phyloP scores from a whole-genome alignment of 2,888 invertebrate species.

The Cheilosia impressa region DNA sequence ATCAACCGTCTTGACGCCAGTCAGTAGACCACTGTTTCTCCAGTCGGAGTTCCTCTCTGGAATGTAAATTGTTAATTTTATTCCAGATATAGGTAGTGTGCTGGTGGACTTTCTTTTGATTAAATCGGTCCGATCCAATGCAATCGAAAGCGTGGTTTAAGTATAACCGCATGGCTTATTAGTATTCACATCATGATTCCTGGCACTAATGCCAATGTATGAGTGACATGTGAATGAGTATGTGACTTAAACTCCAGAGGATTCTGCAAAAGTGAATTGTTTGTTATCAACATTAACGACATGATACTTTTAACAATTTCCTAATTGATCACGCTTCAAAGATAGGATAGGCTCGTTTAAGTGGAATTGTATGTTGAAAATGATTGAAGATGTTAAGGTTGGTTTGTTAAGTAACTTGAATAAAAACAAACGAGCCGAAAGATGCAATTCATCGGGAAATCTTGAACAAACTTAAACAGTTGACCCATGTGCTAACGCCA shows the following conservation, averaged over 20 bases:
- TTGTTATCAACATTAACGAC: conserved; percentile 11
- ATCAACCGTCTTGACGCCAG: conserved; percentile 24
- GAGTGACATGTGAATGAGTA: conserved; percentile 53
- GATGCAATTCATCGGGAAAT: too few relatives aligned
- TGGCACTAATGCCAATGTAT: conserved; percentile 35
- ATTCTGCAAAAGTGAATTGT: conserved; percentile 13
- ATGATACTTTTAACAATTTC: conserved; percentile 27
- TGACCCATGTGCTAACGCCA: too few relatives aligned
- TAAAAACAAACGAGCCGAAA: too few relatives aligned
- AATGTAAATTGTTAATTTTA: conserved; percentile 67
- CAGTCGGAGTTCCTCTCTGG: conserved; percentile 36
- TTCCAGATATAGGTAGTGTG: conserved; percentile 48
- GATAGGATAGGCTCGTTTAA: conserved; percentile 11
- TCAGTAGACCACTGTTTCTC: conserved; percentile 52
- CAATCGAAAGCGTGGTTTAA: conserved; percentile 55
- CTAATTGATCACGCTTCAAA: conserved; percentile 3
- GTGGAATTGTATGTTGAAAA: background rate
- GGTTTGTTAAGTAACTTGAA: too few relatives aligned
- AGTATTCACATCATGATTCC: conserved; percentile 40
- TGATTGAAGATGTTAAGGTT: background rate
- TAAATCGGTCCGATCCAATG: conserved; percentile 24
- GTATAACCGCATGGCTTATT: conserved; percentile 40
- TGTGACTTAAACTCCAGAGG: conserved; percentile 21
- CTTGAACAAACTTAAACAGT: too few relatives aligned
- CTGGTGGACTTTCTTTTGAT: conserved; percentile 72